Evolutionary conservation across 2,888 invertebrate species (phyloP).

Genomic region (Drosophila emarginata): DNA sequence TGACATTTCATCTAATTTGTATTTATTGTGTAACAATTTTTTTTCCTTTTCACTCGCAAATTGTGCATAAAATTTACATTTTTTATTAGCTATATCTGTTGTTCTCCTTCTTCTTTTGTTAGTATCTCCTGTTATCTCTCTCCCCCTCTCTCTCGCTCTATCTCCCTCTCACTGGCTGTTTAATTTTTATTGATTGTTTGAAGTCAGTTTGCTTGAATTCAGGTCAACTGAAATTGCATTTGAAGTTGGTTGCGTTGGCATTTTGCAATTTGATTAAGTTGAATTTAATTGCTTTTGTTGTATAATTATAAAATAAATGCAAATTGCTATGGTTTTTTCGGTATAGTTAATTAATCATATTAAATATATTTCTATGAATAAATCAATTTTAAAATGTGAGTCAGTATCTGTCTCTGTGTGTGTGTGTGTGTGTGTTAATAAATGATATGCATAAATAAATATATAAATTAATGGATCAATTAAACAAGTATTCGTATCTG

Average conservation of each 20-base stretch:
- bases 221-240: constrained; percentile 67
- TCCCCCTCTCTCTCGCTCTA: constrained; percentile 13
- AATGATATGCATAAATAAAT: constrained; percentile 18
- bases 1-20: constrained; percentile 71
- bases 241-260: constrained; percentile 61
- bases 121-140: constrained; percentile 1
- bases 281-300: constrained; percentile 69
- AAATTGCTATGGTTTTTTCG: constrained; percentile 54
- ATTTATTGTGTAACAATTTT: constrained; percentile 67
- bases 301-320: constrained; percentile 56
- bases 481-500: constrained; percentile 13
- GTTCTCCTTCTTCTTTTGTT: constrained; percentile 1
- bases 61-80: constrained; percentile 73
- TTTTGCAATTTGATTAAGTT: constrained; percentile 71
- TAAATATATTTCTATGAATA: constrained; percentile 38
- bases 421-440: constrained; percentile 24
- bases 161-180: constrained; percentile 25
- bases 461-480: constrained; percentile 36
- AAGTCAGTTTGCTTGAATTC: constrained; percentile 43
- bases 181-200: constrained; percentile 60
- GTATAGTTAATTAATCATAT: constrained; percentile 61
- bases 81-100: constrained; percentile 54
- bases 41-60: constrained; percentile 40
- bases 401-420: constrained; percentile 17
- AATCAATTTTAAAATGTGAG: constrained; percentile 14